phyloP scores from a whole-genome alignment of 1,140 invertebrate species.

The Chionoecetes opilio region DNA sequence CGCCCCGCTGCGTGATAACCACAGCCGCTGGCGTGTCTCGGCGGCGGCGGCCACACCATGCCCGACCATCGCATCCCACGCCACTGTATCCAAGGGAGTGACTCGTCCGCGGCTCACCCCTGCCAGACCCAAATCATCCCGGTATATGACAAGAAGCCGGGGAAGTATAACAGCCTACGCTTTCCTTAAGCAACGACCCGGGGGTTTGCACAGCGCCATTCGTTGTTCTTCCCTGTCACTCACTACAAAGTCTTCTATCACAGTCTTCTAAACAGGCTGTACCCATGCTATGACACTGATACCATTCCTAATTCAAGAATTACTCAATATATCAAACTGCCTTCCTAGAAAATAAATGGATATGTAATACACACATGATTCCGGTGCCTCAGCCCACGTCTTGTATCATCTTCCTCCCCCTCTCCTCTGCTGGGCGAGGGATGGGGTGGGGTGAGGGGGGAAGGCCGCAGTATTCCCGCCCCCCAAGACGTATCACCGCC shows the following conservation, averaged over 20 bases:
- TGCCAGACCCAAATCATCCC: neutral
- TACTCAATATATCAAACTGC: neutral
- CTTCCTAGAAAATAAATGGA: neutral
- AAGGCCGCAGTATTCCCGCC: neutral
- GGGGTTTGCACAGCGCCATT: neutral
- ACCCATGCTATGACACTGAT: neutral
- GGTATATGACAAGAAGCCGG: neutral
- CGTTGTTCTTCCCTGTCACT: neutral
- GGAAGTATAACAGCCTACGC: neutral
- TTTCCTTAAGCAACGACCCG: neutral
- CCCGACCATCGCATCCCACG: neutral
- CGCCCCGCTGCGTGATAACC: conserved; percentile 13
- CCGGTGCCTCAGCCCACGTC: too few relatives aligned
- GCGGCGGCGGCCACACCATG: neutral
- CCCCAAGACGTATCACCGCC: neutral
- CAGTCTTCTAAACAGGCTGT: too few relatives aligned
- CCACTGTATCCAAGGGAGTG: neutral
- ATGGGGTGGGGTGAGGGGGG: too few relatives aligned
- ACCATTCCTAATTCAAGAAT: too few relatives aligned
- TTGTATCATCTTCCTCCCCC: neutral
- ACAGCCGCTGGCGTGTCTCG: neutral
- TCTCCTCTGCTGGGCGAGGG: neutral
- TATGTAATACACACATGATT: neutral
- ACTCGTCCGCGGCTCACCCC: neutral
- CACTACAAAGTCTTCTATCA: too few relatives aligned